Conservation (phyloP, 2,797 vertebrate genomes). For the Rhinogobio ventralis region DNA sequence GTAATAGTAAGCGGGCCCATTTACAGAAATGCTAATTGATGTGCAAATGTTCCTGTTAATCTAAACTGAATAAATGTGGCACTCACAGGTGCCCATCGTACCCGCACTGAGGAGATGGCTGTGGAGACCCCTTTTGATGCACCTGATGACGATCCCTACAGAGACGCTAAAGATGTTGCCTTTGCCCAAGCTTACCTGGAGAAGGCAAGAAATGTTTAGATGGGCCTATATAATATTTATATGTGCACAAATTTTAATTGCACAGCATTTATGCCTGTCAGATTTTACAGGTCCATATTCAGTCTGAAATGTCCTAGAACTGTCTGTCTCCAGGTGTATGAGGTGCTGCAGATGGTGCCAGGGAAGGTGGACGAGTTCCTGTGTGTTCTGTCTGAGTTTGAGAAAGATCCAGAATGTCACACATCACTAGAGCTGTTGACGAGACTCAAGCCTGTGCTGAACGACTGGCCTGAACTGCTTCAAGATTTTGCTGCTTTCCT, state of each 20-base stretch:
- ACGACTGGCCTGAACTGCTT: conserved; percentile 88
- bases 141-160: conserved; percentile 74
- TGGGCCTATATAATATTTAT: neutral
- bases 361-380: conserved; percentile 86
- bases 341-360: conserved; percentile 78
- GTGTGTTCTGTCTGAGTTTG: conserved; percentile 82
- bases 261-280: neutral
- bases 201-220: conserved; percentile 64
- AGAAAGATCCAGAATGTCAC: conserved; percentile 67
- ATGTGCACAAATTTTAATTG: neutral
- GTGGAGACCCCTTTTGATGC: neutral
- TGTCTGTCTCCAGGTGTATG: conserved; percentile 80
- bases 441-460: conserved; percentile 76
- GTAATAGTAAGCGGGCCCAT: neutral
- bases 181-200: conserved; percentile 84
- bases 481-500: conserved; percentile 92
- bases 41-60: neutral
- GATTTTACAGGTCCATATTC: neutral
- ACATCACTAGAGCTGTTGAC: conserved; percentile 79
- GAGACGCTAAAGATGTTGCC: conserved; percentile 84
- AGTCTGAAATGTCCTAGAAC: neutral
- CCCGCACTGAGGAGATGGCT: neutral
- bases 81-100: neutral
- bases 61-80: neutral
- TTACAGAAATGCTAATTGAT: neutral